Base-by-base conservation (phyloP, 2,797 vertebrate species). In the Arctocebus calabarensis region DNA sequence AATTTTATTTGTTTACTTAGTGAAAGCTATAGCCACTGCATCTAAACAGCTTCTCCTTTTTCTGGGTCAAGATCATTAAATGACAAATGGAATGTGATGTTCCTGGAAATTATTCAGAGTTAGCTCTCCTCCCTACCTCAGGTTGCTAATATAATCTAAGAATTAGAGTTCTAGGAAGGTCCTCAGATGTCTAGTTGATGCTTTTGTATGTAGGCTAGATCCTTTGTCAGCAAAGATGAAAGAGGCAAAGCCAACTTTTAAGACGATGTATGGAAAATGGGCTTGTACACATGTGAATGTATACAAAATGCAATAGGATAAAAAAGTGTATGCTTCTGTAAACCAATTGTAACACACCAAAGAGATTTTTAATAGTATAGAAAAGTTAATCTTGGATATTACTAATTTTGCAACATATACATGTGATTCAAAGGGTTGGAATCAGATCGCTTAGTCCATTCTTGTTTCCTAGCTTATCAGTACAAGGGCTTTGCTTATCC, bases 1-100 rank as follows among this genome's bases (percentile, higher is more conserved):
- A 94, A 91, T 94, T 97, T 95, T 96, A 95, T 89, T 91, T 94
- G 84, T 95, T 95, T 94, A 75, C 40, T 91, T 81, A 84, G 90
- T 84, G 90, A 92, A 95, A 68, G 13, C 22, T 90, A 32, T 37
- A 92, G 90, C 19, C 27, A 75, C 74, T 66, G 37, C 12, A 79
- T 90, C 75, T 70, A 94, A 96, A 94, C 71, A 92, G 59, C 70
- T 77, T 94, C 73, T 83, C 12, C 27, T 86, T 84, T 90, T 95
- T 95, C 90, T 95, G 84, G 82, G 82, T 97, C 87, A 97, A 89
- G 87, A 95, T 59, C 73, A 96, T 17, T 14, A 55, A 91, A 96
- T 84, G 84, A 88, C 73, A 88, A 94, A 90, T 91, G 81, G 71
- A 94, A 62, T 64, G 9, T 91, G 73, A 66, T 45, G 43, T 73